Evolutionary conservation across 2,888 invertebrate genomes (phyloP), one percentile per base, ranked within the genome.

Genomic region (Drosophila cognata): DNA sequence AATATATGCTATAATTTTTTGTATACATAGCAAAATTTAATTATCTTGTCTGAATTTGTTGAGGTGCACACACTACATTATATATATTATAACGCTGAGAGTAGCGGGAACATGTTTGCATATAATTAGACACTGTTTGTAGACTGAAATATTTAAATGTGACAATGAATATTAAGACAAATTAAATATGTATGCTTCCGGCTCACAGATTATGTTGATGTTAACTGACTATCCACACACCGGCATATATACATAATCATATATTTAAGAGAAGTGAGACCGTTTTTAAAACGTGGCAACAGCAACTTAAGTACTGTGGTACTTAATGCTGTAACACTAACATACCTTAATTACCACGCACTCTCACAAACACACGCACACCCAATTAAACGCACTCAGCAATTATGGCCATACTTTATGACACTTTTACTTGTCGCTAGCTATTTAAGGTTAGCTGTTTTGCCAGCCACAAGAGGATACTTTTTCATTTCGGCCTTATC

Each of bases 331-430:
- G 36, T 46, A 52, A 7, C n/a, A 21, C 35, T 50, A 53, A 48
- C 43, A 35, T 50, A 25, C 28, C n/a, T 73, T 73, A 36, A 78
- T 74, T 56, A 38, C 16, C 43, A 18, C 21, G 21, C 38, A 16
- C 57, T 16, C n/a, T 36, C 21, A 0, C 29, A 36, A 46, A 48
- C 28, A 28, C 7, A 18, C 11, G 13, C 28, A 31, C 31, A 5
- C 36, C 56, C 72, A 84, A 85, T 82, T 80, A 83, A 78, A 33
- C 28, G 33, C 71, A 65, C 68, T 83, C 71, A 66, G 71, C 63
- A 74, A 71, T 77, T 85, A 73, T 65, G 62, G 46, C 65, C 60
- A 41, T 61, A 72, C 81, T 78, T 74, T 81, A 85, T 74, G 38
- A 50, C 55, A 64, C 64, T 53, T 60, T 71, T 71, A 28, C 33